Evolutionary conservation across 2,113 vertebrate species (phyloP).

Genomic region (Tiliqua scincoides): DNA sequence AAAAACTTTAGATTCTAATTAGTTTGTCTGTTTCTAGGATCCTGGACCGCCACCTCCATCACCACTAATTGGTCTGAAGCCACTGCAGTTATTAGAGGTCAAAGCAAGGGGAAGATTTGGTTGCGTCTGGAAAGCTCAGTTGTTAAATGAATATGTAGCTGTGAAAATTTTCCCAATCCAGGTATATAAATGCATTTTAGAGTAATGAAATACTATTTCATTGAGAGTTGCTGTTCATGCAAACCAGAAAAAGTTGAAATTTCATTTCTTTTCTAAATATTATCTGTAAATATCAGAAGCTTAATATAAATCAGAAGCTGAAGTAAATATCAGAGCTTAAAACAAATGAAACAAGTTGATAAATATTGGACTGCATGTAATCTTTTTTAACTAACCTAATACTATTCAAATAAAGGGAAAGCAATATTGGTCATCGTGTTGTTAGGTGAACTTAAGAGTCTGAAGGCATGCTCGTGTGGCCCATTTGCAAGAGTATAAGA

Average conservation of each 20-base stretch:
- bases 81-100: conserved; percentile 93
- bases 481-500: background rate
- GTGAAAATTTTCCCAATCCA: conserved; percentile 98
- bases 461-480: background rate
- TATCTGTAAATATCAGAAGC: too few relatives aligned
- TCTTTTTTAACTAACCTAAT: background rate
- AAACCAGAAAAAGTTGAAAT: background rate
- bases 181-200: conserved; percentile 72
- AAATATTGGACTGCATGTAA: background rate
- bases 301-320: too few relatives aligned
- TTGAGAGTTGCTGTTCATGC: background rate
- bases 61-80: conserved; percentile 91
- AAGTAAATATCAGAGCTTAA: background rate
- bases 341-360: background rate
- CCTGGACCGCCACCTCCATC: conserved; percentile 92
- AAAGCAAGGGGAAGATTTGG: conserved; percentile 97
- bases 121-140: conserved; percentile 98
- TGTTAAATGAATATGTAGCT: conserved; percentile 92
- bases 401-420: background rate
- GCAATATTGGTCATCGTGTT: background rate
- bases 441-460: background rate
- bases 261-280: too few relatives aligned
- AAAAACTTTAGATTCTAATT: background rate
- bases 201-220: fast-evolving
- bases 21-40: conserved; percentile 79